Evolutionary conservation across 1,140 invertebrate species (phyloP).

Genomic region (Palaemon carinicauda): DNA sequence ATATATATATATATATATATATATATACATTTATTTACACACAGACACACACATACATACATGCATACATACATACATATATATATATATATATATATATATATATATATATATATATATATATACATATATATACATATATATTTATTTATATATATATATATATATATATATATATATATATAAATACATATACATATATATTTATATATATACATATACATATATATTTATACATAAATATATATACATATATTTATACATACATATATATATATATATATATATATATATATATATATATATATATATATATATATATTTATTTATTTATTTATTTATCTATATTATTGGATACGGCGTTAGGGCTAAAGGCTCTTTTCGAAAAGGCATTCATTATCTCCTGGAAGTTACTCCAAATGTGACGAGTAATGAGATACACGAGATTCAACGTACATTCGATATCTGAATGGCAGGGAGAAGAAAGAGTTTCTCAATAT

Average conservation of each 20-base stretch:
- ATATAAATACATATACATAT: not conserved
- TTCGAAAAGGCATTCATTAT: too few species aligned
- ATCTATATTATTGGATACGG: too few species aligned
- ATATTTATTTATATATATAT: not conserved
- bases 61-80: not conserved
- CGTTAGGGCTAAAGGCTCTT: too few species aligned
- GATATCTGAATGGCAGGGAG: too few species aligned
- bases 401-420: too few species aligned
- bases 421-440: too few species aligned
- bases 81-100: not conserved
- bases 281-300: not conserved
- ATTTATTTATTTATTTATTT: too few species aligned
- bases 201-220: not conserved
- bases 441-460: too few species aligned
- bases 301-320: not conserved
- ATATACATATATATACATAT: not conserved
- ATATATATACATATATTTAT: not conserved
- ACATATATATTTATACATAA: not conserved
- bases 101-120: not conserved
- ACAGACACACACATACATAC: not conserved
- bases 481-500: too few species aligned
- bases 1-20: not conserved
- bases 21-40: not conserved
- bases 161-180: slow-evolving; percentile 1
- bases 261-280: not conserved